Evolutionary conservation across 2,797 vertebrate genomes (phyloP).

Genomic region (Rhabdophis nuchalis): DNA sequence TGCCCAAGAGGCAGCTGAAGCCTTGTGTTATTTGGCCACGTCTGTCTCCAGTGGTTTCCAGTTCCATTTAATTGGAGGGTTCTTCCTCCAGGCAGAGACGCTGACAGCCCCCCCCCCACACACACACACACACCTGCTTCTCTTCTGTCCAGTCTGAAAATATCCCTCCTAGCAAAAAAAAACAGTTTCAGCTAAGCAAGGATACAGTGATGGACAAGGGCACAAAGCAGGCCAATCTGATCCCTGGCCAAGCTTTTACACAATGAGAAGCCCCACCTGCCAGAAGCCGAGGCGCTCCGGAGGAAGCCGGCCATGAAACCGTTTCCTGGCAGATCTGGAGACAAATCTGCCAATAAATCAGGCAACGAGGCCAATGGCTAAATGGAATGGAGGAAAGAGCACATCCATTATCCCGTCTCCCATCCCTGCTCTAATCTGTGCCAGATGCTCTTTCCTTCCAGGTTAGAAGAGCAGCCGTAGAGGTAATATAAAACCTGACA

Average conservation of each 20-base stretch:
- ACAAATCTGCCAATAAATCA: conserved; percentile 4
- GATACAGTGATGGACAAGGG: not conserved
- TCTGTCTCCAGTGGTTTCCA: not conserved
- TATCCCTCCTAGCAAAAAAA: not conserved
- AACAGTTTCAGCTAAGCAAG: not conserved
- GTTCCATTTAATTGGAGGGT: not conserved
- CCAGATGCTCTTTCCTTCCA: not conserved
- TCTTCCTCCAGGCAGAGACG: not conserved
- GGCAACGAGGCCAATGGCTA: not conserved
- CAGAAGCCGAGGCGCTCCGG: not conserved
- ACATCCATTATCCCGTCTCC: not conserved
- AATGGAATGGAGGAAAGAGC: not conserved
- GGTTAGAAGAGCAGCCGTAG: not conserved
- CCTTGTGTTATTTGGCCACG: not conserved
- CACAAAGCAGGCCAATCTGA: not conserved
- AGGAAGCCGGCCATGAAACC: not conserved
- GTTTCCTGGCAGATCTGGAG: not conserved
- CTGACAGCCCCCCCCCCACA: not conserved
- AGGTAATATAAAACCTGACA: not conserved
- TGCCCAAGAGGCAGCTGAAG: not conserved
- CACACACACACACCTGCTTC: not conserved
- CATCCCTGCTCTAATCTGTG: not conserved
- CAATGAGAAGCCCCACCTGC: not conserved
- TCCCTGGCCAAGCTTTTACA: not conserved
- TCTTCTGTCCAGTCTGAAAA: not conserved